Evolutionary conservation across 2,113 vertebrate genomes (phyloP).

Genomic region (Hippopotamus amphibius): DNA sequence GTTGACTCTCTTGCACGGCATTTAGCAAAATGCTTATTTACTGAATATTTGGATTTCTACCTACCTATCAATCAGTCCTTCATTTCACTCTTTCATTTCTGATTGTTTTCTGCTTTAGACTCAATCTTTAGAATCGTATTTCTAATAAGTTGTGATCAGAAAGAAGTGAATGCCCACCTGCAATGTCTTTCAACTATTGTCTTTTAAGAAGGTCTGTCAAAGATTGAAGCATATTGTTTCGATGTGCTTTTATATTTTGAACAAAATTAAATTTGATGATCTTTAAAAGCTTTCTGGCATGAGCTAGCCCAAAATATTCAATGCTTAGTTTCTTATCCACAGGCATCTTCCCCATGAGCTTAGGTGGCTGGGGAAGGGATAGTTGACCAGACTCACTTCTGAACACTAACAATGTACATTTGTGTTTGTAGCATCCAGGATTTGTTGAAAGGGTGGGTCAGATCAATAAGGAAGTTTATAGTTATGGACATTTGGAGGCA

Average conservation of each 20-base stretch:
- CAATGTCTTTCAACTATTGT: neutral
- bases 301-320: neutral
- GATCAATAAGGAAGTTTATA: neutral
- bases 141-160: neutral
- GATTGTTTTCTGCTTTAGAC: neutral
- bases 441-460: slow-evolving; percentile 60
- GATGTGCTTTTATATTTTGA: slow-evolving; percentile 12
- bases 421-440: neutral
- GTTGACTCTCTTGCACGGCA: neutral
- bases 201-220: neutral
- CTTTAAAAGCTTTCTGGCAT: neutral
- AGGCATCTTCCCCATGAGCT: neutral
- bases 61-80: neutral
- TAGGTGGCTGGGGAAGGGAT: neutral
- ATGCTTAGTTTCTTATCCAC: neutral
- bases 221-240: neutral
- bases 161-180: neutral
- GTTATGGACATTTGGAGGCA: neutral
- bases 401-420: neutral
- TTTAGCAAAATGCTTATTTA: slow-evolving; percentile 18
- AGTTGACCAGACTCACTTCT: neutral
- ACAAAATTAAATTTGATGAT: neutral
- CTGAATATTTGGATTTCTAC: neutral
- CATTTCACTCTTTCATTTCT: neutral
- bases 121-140: neutral